A percentile compares a stretch with the other conserved stretches of the same genome.
Evolutionary conservation across 2,113 vertebrate genomes (phyloP).

Genomic region (Rallus limicola): DNA sequence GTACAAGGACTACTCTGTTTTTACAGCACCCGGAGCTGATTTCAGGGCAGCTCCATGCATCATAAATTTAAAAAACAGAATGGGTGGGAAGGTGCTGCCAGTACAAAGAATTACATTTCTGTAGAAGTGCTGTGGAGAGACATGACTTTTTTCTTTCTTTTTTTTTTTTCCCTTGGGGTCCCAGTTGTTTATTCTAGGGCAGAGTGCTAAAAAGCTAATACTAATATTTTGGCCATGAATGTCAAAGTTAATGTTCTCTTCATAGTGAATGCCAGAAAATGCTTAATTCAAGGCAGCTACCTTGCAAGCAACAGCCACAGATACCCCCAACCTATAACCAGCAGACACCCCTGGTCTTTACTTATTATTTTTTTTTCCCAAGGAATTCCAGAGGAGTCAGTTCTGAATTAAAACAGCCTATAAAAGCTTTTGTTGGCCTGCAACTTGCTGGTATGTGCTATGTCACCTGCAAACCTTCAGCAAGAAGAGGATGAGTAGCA

Average conservation of each 20-base stretch:
- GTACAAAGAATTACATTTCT: background rate
- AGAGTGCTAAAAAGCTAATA: background rate
- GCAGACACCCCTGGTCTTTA: background rate
- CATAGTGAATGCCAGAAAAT: background rate
- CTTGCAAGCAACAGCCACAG: background rate
- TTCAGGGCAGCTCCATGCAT: background rate
- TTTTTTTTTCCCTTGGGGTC: background rate
- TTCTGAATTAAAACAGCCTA: background rate
- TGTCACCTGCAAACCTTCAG: background rate
- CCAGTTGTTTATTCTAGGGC: background rate
- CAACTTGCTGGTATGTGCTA: background rate
- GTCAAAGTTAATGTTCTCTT: background rate
- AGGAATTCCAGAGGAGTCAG: background rate
- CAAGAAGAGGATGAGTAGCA: background rate
- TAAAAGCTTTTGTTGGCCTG: background rate
- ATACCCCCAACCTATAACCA: background rate
- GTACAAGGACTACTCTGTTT: background rate
- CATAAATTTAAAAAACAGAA: background rate
- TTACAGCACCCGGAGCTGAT: background rate
- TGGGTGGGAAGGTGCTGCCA: background rate
- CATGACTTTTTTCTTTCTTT: background rate
- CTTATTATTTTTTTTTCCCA: background rate
- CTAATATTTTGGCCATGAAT: background rate
- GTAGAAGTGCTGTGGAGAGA: background rate
- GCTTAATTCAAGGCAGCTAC: background rate